Percentiles rank a stretch among this genome's conserved stretches.
Evolutionary conservation across 1,140 invertebrate species (phyloP).

Genomic region (Centruroides sculpturatus): DNA sequence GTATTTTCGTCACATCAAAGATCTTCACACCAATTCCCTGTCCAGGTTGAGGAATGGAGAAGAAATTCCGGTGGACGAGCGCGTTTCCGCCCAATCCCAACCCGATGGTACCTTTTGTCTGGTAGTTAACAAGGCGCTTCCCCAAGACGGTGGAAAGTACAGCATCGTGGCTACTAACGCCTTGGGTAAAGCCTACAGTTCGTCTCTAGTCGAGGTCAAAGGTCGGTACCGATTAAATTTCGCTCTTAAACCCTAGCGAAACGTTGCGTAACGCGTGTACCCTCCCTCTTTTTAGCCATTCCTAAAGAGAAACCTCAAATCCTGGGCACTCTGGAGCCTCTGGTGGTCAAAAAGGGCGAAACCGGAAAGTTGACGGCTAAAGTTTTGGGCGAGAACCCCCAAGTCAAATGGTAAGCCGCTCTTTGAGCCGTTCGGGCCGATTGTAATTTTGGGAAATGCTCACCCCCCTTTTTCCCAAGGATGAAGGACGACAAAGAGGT

Average conservation of each 20-base stretch:
- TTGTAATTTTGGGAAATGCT: too few species aligned
- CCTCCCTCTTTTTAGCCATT: too few species aligned
- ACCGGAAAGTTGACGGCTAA: conserved; percentile 59
- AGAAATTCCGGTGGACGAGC: conserved; percentile 2
- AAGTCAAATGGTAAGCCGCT: conserved; percentile 45
- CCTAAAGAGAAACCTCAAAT: conserved; percentile 6
- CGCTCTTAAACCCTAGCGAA: too few species aligned
- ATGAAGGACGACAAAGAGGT: conserved; percentile 45
- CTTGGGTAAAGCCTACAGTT: conserved; percentile 22
- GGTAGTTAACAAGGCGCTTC: conserved; percentile 29
- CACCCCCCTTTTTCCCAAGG: conserved; percentile 24
- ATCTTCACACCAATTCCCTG: background rate
- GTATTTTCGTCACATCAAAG: too few species aligned
- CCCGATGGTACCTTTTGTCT: conserved; percentile 27
- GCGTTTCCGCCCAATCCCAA: conserved; percentile 18
- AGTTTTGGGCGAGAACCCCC: conserved; percentile 69
- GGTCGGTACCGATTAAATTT: too few species aligned
- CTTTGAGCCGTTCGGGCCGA: too few species aligned
- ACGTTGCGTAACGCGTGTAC: too few species aligned
- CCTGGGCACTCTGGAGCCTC: conserved; percentile 44
- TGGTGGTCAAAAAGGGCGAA: conserved; percentile 57
- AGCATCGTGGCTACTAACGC: conserved; percentile 26
- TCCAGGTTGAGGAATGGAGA: conserved; percentile 13
- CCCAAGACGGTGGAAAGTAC: conserved; percentile 30
- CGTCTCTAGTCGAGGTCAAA: too few species aligned